phyloP scores from a whole-genome alignment of 2,888 invertebrate species.

The Pheosia gnoma region DNA sequence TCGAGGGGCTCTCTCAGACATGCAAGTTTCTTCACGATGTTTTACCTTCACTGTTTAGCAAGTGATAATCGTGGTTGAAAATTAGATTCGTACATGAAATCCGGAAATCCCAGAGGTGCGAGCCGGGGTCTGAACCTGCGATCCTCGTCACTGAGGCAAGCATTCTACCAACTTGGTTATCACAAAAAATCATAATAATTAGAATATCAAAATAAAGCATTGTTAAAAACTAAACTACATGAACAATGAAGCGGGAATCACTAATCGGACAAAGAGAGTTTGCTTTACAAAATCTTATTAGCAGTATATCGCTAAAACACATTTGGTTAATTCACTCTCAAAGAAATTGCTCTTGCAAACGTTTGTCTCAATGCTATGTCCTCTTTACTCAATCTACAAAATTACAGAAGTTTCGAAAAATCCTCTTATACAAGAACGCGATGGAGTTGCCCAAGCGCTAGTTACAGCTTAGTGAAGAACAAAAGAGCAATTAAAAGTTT shows the following conservation, averaged over 20 bases:
- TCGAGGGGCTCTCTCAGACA: too few relatives aligned
- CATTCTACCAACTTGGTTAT: too few relatives aligned
- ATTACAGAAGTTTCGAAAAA: background rate
- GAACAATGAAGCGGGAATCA: background rate
- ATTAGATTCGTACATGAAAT: too few relatives aligned
- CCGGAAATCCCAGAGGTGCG: too few relatives aligned
- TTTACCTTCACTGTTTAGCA: too few relatives aligned
- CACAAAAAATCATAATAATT: too few relatives aligned
- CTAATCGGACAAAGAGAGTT: background rate
- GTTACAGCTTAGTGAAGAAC: background rate
- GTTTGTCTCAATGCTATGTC: background rate
- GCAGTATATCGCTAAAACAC: background rate
- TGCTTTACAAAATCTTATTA: background rate
- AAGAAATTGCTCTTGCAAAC: background rate
- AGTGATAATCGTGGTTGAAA: too few relatives aligned
- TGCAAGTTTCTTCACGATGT: too few relatives aligned
- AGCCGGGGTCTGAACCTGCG: too few relatives aligned
- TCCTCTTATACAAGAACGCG: background rate
- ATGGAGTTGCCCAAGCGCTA: background rate
- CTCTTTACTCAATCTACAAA: background rate
- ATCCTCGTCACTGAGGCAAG: too few relatives aligned
- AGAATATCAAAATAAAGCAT: background rate
- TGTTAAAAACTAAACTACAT: background rate
- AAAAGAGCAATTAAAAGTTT: too few relatives aligned
- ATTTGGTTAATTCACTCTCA: conserved; percentile 1